Conservation (phyloP, 2,113 vertebrate genomes). For the Clarias magur region DNA sequence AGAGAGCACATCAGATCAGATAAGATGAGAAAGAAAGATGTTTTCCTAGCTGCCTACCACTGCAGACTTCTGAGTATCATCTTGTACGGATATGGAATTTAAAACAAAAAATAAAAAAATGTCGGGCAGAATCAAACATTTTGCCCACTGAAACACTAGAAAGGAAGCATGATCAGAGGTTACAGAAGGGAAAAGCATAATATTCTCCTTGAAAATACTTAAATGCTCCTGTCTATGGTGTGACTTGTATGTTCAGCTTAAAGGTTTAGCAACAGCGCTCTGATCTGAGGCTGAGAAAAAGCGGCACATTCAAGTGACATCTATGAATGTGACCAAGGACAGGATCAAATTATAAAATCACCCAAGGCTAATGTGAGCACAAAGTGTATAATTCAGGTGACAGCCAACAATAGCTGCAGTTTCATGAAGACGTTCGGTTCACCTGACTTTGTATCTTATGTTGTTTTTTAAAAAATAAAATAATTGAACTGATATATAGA, state of each 20-base stretch:
- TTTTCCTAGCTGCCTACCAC: too few relatives aligned
- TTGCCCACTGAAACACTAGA: conserved; percentile 7
- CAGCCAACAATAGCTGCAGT: neutral
- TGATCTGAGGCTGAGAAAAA: conserved; percentile 18
- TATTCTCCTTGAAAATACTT: conserved; percentile 13
- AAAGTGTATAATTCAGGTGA: neutral
- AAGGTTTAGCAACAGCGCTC: conserved; percentile 25
- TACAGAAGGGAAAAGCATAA: neutral
- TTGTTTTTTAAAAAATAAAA: neutral
- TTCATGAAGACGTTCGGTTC: neutral
- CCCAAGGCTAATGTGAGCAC: conserved; percentile 20
- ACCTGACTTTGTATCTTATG: neutral
- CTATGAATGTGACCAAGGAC: conserved; percentile 44
- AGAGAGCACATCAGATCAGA: too few relatives aligned
- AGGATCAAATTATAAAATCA: conserved; percentile 39
- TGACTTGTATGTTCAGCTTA: conserved; percentile 24
- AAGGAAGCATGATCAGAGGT: conserved; percentile 21
- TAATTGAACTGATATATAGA: neutral
- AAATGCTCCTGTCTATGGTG: conserved; percentile 19
- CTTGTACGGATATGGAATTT: neutral
- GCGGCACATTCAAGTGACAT: conserved; percentile 35
- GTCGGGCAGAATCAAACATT: neutral
- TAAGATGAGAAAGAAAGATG: too few relatives aligned
- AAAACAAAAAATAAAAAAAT: neutral
- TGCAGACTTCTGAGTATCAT: neutral